phyloP scores from a whole-genome alignment of 1,140 invertebrate species.

The Orchestia grillus region DNA sequence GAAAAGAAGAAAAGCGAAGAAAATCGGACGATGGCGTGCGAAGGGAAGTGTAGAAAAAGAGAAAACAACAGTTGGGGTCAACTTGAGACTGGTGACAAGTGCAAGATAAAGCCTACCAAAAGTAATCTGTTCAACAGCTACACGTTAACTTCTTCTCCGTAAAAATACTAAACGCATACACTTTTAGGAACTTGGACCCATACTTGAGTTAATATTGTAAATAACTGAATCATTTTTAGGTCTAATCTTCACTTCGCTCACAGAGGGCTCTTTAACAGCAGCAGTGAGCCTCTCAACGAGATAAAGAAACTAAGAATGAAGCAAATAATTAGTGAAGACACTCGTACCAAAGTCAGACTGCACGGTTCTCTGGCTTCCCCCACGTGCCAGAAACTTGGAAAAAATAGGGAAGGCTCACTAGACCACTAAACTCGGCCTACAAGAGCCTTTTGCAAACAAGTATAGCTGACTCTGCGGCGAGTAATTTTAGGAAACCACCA shows the following conservation, averaged over 20 bases:
- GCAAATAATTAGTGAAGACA: not conserved
- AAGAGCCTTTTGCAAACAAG: not conserved
- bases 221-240: not conserved
- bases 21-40: constrained; percentile 34
- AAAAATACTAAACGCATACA: not conserved
- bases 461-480: not conserved
- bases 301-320: not conserved
- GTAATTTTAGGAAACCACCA: not conserved
- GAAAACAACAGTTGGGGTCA: constrained; percentile 37
- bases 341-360: not conserved
- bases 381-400: not conserved
- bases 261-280: not conserved
- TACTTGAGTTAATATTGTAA: not conserved
- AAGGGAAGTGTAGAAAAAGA: constrained; percentile 44
- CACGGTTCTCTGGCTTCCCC: not conserved
- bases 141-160: not conserved
- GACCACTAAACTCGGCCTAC: no score
- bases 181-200: not conserved
- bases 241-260: not conserved
- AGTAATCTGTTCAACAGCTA: no score
- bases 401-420: not conserved
- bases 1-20: not conserved
- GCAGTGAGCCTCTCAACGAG: not conserved
- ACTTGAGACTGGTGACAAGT: constrained; percentile 20
- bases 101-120: not conserved